Evolutionary conservation across 2,113 vertebrate genomes (phyloP).

Genomic region (Gallinago paraguaiae): DNA sequence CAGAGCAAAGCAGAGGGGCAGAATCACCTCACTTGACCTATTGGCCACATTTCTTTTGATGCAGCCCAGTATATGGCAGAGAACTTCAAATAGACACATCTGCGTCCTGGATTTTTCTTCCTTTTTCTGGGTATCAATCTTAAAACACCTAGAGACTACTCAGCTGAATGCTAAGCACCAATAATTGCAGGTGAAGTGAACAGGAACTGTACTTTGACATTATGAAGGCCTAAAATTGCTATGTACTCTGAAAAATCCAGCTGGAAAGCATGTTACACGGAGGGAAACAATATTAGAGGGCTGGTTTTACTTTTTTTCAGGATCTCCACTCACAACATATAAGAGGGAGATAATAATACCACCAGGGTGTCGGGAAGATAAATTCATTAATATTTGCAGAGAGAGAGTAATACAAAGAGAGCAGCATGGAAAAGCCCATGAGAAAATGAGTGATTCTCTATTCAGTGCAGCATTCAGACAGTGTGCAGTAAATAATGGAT

Average conservation of each 20-base stretch:
- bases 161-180: background rate
- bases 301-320: background rate
- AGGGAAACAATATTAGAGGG: background rate
- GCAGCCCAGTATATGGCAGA: background rate
- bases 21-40: background rate
- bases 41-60: background rate
- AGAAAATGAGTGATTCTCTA: slow-evolving; percentile 34
- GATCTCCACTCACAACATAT: background rate
- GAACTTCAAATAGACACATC: background rate
- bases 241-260: background rate
- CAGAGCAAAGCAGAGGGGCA: background rate
- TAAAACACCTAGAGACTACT: background rate
- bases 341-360: background rate
- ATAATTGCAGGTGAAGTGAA: background rate
- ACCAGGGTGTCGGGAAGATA: background rate
- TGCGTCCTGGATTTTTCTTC: background rate
- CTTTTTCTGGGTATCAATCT: background rate
- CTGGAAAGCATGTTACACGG: background rate
- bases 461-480: background rate
- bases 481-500: slow-evolving; percentile 45
- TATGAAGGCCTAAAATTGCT: background rate
- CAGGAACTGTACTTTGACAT: background rate
- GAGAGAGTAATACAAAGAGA: background rate
- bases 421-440: background rate
- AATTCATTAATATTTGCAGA: slow-evolving; percentile 20